Evolutionary conservation across 2,113 vertebrate species (phyloP).

Genomic region (Xerus inauris): DNA sequence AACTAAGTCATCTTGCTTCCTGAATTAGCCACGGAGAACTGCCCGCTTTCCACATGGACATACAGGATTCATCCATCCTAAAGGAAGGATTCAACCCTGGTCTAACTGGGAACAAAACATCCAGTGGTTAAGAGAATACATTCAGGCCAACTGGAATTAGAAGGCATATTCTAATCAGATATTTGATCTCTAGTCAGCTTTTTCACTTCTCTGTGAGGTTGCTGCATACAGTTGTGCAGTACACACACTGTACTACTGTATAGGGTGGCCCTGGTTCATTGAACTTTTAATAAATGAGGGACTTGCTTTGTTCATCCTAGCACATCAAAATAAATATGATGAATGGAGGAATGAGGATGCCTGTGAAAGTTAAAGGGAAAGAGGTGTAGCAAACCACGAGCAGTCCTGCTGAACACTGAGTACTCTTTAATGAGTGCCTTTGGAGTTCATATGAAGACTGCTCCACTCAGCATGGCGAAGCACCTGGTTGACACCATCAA

Average conservation of each 20-base stretch:
- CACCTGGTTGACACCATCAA: no score
- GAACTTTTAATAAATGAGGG: background rate
- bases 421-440: background rate
- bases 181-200: background rate
- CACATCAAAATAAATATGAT: background rate
- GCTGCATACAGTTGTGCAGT: background rate
- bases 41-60: background rate
- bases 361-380: background rate
- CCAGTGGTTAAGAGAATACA: background rate
- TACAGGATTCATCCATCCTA: background rate
- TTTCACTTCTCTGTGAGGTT: background rate
- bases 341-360: background rate
- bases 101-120: background rate
- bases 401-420: background rate
- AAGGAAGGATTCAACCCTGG: background rate
- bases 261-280: background rate
- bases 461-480: background rate
- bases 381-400: no score
- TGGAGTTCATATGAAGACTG: background rate
- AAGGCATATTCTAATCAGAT: background rate
- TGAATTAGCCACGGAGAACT: background rate
- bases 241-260: background rate
- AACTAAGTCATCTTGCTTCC: background rate
- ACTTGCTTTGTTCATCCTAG: background rate
- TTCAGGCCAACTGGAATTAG: background rate